Evolutionary conservation across 2,797 vertebrate species (phyloP).

Genomic region (Diplodus puntazzo): DNA sequence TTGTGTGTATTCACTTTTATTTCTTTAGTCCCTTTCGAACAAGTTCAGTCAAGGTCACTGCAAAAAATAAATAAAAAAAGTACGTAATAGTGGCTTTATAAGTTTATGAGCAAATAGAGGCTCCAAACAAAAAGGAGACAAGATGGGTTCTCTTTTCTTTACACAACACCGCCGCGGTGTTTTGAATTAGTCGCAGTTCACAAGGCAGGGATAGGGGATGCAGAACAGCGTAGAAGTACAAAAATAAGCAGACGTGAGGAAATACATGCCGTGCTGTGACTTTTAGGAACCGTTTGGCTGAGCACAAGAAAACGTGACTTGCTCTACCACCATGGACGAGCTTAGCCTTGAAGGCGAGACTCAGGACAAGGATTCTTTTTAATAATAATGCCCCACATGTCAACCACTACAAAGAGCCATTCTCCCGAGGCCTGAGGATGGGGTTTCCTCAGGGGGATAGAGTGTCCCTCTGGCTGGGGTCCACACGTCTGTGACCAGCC

Average conservation of each 20-base stretch:
- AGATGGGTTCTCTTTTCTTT: conserved; percentile 57
- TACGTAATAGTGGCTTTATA: conserved; percentile 6
- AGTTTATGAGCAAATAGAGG: conserved; percentile 35
- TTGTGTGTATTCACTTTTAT: neutral
- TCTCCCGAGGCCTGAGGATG: conserved; percentile 73
- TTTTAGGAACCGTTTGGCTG: conserved; percentile 23
- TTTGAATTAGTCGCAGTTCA: conserved; percentile 56
- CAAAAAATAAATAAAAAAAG: conserved; percentile 12
- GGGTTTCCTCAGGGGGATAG: conserved; percentile 77
- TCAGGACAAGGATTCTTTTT: conserved; percentile 61
- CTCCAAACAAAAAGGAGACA: conserved; percentile 40
- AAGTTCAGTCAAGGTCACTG: conserved; percentile 23
- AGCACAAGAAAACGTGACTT: conserved; percentile 22
- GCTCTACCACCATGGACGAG: conserved; percentile 10
- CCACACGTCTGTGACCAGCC: conserved; percentile 56
- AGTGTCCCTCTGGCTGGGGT: conserved; percentile 66
- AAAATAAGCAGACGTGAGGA: conserved; percentile 37
- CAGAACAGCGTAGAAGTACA: conserved; percentile 9
- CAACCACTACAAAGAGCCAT: conserved; percentile 73
- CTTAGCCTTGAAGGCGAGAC: conserved; percentile 29
- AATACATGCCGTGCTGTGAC: neutral
- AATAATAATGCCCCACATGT: conserved; percentile 69
- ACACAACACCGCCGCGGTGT: conserved; percentile 53
- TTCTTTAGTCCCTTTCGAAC: neutral
- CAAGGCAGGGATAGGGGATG: conserved; percentile 24